Percentiles rank a stretch among this genome's conserved stretches.
Evolutionary conservation across 2,888 invertebrate species (phyloP).

Genomic region (Cheilosia urbana): DNA sequence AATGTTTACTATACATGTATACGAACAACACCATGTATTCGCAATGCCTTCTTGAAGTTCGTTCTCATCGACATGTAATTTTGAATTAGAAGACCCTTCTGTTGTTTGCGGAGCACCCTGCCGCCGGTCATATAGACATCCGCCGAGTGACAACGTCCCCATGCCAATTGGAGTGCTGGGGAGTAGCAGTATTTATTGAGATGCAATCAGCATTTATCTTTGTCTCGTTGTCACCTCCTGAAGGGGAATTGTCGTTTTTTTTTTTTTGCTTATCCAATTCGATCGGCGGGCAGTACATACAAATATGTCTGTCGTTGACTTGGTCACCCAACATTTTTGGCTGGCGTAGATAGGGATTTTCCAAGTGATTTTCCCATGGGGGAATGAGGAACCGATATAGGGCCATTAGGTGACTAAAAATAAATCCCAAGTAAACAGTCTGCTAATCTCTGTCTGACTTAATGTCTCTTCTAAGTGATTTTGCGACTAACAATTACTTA

Average conservation of each 20-base stretch:
- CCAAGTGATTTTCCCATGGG: conserved; percentile 28
- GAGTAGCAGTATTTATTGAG: conserved; percentile 46
- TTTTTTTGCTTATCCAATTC: conserved; percentile 44
- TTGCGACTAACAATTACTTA: conserved; percentile 61
- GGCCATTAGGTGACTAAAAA: conserved; percentile 41
- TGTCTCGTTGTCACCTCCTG: conserved; percentile 59
- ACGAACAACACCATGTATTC: neutral
- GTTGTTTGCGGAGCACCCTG: neutral
- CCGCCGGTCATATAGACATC: neutral
- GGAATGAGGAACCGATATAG: conserved; percentile 63
- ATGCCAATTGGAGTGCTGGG: conserved; percentile 33
- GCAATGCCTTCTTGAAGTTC: conserved; percentile 17
- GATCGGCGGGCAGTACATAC: conserved; percentile 23
- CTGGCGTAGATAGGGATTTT: conserved; percentile 3
- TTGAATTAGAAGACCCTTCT: conserved; percentile 56
- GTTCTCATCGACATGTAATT: conserved; percentile 49
- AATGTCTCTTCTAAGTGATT: conserved; percentile 63
- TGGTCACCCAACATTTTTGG: conserved; percentile 61
- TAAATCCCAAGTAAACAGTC: conserved; percentile 66
- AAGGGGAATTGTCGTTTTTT: conserved; percentile 20
- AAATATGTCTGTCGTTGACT: conserved; percentile 54
- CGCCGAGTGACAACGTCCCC: neutral
- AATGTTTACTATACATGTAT: neutral
- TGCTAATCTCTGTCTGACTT: conserved; percentile 64
- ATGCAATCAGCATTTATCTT: conserved; percentile 69